Base-by-base conservation (phyloP, 1,140 invertebrate species). In the Stegodyphus dumicola region DNA sequence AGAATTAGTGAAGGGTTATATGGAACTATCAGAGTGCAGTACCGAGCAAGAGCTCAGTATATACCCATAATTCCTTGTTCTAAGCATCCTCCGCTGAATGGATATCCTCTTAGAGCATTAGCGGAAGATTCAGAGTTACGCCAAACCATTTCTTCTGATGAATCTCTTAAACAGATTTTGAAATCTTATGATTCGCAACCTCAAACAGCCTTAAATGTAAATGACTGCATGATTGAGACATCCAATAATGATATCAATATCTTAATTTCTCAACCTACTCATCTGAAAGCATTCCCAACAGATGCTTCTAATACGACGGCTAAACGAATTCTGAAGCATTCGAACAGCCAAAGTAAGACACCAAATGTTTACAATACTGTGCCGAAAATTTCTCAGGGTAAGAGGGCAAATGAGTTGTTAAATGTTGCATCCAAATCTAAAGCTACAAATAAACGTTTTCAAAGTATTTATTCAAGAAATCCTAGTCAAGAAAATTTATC, bases 61-160 rank as follows among this genome's bases (percentile, higher is more conserved):
- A 49, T 75, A n/a, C 80, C 80, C 13, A 66, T 75, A n/a, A 75
- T 83, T 75, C 80, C 80, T 7, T 83, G 80, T 48, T 83, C 71
- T 11, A 83, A 75, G 49, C 80, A 83, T 75, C 80, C 71, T 10
- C 80, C 71, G 13, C 49, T 33, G 33, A 33, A 51, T 18, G 18
- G 17, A 56, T 56, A 79, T 70, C 60, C 71, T 10, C 48, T 74
- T 65, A 52, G 48, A 75, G 65, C 54, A 15, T 52, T 81, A 52
- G 49, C 18, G 5, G 64, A 83, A 1, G 53, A 67, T 54, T 15
- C 56, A 17, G 18, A 48, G 18, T 52, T 75, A 11, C 15, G n/a
- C 33, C 69, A 49, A 81, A 74, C 17, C 65, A 73, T 81, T 74
- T 64, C 70, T 7, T 10, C 71, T 18, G 60, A 64, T 33, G 15